Percentiles rank a stretch among this genome's conserved stretches.
Conservation (phyloP, 2,113 vertebrate genomes). For the Peucedramus taeniatus region DNA sequence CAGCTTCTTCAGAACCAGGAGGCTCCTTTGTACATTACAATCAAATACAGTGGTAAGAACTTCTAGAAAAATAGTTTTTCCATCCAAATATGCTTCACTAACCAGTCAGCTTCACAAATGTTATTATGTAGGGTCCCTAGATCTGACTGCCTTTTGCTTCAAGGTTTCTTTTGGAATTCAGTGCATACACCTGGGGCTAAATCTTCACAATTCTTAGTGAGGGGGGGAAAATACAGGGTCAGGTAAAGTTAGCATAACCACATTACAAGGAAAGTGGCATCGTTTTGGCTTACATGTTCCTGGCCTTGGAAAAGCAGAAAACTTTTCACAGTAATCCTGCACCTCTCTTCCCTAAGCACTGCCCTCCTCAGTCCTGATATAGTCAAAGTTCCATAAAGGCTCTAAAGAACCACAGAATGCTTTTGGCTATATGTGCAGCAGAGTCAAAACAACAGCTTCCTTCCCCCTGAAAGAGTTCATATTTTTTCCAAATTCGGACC, state of each 20-base stretch:
- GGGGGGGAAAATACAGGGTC: rapidly evolving
- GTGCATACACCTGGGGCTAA: background rate
- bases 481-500: background rate
- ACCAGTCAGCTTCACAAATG: background rate
- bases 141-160: background rate
- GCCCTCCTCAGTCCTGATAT: rapidly evolving
- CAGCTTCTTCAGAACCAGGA: background rate
- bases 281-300: background rate
- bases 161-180: background rate
- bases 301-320: background rate
- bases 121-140: background rate
- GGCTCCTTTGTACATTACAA: background rate
- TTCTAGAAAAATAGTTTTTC: background rate
- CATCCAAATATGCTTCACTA: background rate
- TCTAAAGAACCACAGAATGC: background rate
- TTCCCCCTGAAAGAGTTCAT: background rate
- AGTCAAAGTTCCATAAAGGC: background rate
- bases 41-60: background rate
- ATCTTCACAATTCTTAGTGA: rapidly evolving
- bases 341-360: background rate
- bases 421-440: background rate
- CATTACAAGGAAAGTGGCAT: background rate
- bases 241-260: background rate
- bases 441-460: background rate
- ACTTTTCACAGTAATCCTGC: background rate